Evolutionary conservation across 1,140 invertebrate species (phyloP).

Genomic region (Neodiprion lecontei): DNA sequence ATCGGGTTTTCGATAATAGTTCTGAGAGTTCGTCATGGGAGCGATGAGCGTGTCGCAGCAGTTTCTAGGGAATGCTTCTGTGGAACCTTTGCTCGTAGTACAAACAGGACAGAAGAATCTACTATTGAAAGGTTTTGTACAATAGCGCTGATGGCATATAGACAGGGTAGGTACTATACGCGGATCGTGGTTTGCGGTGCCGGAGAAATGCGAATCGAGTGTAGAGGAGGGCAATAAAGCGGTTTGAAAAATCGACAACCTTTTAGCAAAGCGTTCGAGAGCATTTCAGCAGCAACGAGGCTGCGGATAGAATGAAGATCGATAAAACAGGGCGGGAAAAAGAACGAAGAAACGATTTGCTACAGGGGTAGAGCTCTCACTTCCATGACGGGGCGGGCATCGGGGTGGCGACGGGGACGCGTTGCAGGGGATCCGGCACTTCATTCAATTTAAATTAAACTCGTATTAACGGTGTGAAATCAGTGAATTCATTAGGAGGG

Average conservation of each 20-base stretch:
- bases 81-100: not conserved
- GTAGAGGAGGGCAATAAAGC: constrained; percentile 21
- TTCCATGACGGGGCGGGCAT: constrained; percentile 30
- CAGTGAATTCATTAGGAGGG: constrained; percentile 50
- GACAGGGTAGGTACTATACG: too few relatives aligned
- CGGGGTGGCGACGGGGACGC: constrained; percentile 29
- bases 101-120: not conserved
- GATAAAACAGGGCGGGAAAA: constrained; percentile 48
- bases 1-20: too few relatives aligned
- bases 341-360: constrained; percentile 47
- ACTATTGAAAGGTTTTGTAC: not conserved
- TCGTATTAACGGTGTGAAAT: constrained; percentile 54
- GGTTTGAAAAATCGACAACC: constrained; percentile 50
- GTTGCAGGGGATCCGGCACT: constrained; percentile 36
- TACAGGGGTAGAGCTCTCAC: constrained; percentile 36
- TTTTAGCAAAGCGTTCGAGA: constrained; percentile 49
- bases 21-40: too few relatives aligned
- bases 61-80: not conserved
- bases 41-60: too few relatives aligned
- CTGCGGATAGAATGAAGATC: constrained; percentile 53
- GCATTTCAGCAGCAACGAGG: constrained; percentile 12
- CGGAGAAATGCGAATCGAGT: not conserved
- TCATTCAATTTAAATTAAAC: constrained; percentile 55
- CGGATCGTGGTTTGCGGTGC: too few relatives aligned
- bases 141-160: too few relatives aligned